Evolutionary conservation across 2,797 vertebrate species (phyloP).

Genomic region (Sebastiscus tertius): DNA sequence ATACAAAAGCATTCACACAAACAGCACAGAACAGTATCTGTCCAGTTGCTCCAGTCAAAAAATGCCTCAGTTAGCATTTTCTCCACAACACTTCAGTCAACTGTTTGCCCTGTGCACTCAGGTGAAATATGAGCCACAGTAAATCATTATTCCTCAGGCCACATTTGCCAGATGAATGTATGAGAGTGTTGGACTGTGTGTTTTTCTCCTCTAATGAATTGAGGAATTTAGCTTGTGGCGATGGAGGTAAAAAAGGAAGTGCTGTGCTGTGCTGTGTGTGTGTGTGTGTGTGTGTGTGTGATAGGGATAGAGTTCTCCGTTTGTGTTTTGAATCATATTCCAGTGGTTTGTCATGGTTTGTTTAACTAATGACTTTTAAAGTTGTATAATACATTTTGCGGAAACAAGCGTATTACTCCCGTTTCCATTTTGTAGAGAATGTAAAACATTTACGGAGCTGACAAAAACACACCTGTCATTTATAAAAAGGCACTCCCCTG

Average conservation of each 20-base stretch:
- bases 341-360: constrained; percentile 15
- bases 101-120: constrained; percentile 86
- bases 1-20: constrained; percentile 59
- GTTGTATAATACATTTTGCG: constrained; percentile 14
- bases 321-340: constrained; percentile 46
- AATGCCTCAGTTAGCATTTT: constrained; percentile 85
- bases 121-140: constrained; percentile 88
- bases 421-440: constrained; percentile 14
- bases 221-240: constrained; percentile 85
- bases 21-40: constrained; percentile 76
- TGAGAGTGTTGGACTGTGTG: constrained; percentile 82
- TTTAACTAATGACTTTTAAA: constrained; percentile 39
- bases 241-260: constrained; percentile 73
- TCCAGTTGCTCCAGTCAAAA: constrained; percentile 74
- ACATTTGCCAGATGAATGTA: constrained; percentile 87
- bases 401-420: not conserved
- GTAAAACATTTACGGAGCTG: not conserved
- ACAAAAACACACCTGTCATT: constrained; percentile 21
- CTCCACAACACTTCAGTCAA: constrained; percentile 83
- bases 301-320: constrained; percentile 35
- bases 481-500: not conserved
- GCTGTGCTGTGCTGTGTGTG: constrained; percentile 63
- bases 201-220: constrained; percentile 88
- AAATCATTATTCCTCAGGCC: constrained; percentile 87
- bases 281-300: constrained; percentile 34